A percentile compares a stretch with the other conserved stretches of the same genome.
Evolutionary conservation across 2,888 invertebrate species (phyloP).

Genomic region (Candidula unifasciata): DNA sequence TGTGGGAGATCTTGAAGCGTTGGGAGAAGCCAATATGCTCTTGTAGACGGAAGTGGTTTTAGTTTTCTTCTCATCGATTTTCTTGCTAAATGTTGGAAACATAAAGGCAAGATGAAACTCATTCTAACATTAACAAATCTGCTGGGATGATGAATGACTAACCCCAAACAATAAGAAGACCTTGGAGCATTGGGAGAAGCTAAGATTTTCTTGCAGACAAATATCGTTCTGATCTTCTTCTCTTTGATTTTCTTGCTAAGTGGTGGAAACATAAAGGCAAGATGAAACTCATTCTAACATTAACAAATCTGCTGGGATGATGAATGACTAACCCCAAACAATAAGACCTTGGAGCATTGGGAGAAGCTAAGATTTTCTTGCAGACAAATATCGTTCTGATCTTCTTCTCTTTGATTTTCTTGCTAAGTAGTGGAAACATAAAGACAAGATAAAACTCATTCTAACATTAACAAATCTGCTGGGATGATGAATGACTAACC

Average conservation of each 20-base stretch:
- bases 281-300: background rate
- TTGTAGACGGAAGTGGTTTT: conserved; percentile 65
- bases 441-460: background rate
- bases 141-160: too few relatives aligned
- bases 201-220: conserved; percentile 49
- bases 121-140: too few relatives aligned
- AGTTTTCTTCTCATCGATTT: conserved; percentile 68
- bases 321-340: too few relatives aligned
- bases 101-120: background rate
- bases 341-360: conserved; percentile 58
- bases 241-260: conserved; percentile 65
- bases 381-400: conserved; percentile 67
- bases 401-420: conserved; percentile 67
- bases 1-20: conserved; percentile 57
- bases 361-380: conserved; percentile 12
- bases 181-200: conserved; percentile 52
- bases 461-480: too few relatives aligned
- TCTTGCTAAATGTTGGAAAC: conserved; percentile 61
- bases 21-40: conserved; percentile 26
- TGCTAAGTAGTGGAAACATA: conserved; percentile 58
- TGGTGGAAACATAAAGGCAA: conserved; percentile 35
- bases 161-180: conserved; percentile 57
- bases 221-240: conserved; percentile 71
- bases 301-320: too few relatives aligned
- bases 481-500: too few relatives aligned